Base-by-base conservation (phyloP, 2,113 vertebrate genomes). In the Myotis brandtii region DNA sequence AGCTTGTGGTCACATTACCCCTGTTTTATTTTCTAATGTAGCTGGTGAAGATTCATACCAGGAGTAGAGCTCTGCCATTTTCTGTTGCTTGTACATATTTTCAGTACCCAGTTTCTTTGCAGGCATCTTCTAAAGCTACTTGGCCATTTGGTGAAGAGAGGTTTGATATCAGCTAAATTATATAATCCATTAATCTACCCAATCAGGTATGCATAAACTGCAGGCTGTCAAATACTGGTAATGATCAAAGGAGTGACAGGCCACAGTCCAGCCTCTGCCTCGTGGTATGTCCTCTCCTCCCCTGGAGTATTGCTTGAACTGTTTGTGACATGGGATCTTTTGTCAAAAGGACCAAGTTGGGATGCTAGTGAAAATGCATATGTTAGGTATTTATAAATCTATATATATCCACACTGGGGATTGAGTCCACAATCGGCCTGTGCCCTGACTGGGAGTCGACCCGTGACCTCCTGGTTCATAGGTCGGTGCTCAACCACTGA, bases 11-110 rank as follows among this genome's bases (percentile, higher is more conserved):
- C 40, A 66, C n/a, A 48, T 34, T 54, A 50, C 37, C 17, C 0
- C 73, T 75, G 9, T 48, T 91, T 91, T 69, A 23, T 93, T 88
- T 85, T 95, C 76, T 91, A 6, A 23, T 34, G 27, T 70, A 75
- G 64, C 16, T 73, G 17, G 23, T 86, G 43, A 89, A 34, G 59
- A 56, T 8, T 56, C 62, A 43, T 43, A 20, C 8, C 73, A 46
- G 67, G n/a, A 87, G n/a, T 54, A 21, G 37, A 34, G 12, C 14
- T 52, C 34, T 59, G 23, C 23, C 69, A 5, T 84, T 89, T 87
- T 79, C 17, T 59, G 67, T 14, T 23, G 52, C 30, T 86, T 89
- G 5, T 48, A 34, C 25, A 6, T 50, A 27, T 85, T 95, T 83
- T 93, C 30, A 75, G 27, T 52, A 27, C 59, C 50, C 9, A 17